These are phyloP conservation scores for Rhadina sibilatrix DNA, from an alignment of 2,113 vertebrate genomes.

Conservation along the genomic window DNA sequence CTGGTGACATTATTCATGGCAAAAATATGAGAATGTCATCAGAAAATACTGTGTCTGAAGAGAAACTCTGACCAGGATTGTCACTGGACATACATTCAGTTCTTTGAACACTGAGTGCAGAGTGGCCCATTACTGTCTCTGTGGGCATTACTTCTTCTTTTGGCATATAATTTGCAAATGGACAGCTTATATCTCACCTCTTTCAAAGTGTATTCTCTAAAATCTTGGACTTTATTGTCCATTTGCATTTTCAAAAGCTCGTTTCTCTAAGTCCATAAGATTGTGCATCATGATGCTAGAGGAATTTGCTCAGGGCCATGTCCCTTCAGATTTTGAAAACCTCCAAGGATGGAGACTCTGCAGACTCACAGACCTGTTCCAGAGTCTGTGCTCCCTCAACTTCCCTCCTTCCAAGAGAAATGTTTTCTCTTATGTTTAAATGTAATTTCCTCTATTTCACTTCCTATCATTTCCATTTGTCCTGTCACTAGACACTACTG, in stretches of 20 bases:
- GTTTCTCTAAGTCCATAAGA: neutral
- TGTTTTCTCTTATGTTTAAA: neutral
- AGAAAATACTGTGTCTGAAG: neutral
- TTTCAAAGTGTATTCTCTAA: neutral
- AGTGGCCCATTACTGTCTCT: neutral
- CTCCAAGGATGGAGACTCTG: neutral
- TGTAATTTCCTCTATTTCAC: neutral
- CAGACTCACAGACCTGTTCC: neutral
- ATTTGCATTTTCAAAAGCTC: neutral
- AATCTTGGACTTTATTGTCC: neutral
- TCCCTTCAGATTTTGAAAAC: neutral
- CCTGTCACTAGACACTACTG: neutral
- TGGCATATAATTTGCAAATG: neutral
- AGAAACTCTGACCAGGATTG: neutral
- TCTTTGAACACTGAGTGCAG: neutral
- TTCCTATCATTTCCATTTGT: neutral
- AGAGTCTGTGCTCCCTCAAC: neutral
- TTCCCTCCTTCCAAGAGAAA: neutral
- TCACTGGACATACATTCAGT: neutral
- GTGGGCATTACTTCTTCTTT: neutral
- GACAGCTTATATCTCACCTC: neutral
- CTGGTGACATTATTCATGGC: neutral
- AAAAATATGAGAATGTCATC: neutral
- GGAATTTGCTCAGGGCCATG: neutral
- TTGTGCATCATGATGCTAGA: neutral